phyloP scores from a whole-genome alignment of 2,888 invertebrate genomes.

The Papilio protenor region DNA sequence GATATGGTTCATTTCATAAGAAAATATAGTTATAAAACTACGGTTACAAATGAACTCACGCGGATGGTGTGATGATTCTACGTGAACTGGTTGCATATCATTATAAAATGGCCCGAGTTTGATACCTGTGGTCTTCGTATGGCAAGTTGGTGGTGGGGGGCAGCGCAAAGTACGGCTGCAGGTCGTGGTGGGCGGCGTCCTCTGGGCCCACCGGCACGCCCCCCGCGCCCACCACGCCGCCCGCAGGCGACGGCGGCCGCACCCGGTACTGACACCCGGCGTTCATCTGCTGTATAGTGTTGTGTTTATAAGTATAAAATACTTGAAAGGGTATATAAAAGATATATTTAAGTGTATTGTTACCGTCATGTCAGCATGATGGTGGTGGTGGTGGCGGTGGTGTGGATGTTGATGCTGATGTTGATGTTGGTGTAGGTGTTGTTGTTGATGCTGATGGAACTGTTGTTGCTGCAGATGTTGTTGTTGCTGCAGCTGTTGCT shows the following conservation, averaged over 20 bases:
- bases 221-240: conserved; percentile 49
- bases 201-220: conserved; percentile 43
- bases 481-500: conserved; percentile 65
- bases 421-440: conserved; percentile 63
- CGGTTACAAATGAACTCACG: no score
- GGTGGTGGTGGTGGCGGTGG: conserved; percentile 62
- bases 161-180: conserved; percentile 68
- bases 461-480: conserved; percentile 66
- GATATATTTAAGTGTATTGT: conserved; percentile 7
- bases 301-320: conserved; percentile 17
- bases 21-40: no score
- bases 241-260: conserved; percentile 62
- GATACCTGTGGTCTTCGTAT: conserved; percentile 58
- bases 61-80: no score
- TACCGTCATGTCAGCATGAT: conserved; percentile 61
- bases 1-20: no score
- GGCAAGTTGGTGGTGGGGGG: conserved; percentile 64
- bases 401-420: conserved; percentile 63
- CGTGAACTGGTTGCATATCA: no score
- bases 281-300: conserved; percentile 52
- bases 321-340: neutral
- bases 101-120: no score
- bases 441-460: conserved; percentile 67
- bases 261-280: conserved; percentile 68
- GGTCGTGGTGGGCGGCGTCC: conserved; percentile 54